Evolutionary conservation across 2,797 vertebrate genomes (phyloP), one percentile per base, ranked within the genome.

Genomic region (Crypturellus tataupa): DNA sequence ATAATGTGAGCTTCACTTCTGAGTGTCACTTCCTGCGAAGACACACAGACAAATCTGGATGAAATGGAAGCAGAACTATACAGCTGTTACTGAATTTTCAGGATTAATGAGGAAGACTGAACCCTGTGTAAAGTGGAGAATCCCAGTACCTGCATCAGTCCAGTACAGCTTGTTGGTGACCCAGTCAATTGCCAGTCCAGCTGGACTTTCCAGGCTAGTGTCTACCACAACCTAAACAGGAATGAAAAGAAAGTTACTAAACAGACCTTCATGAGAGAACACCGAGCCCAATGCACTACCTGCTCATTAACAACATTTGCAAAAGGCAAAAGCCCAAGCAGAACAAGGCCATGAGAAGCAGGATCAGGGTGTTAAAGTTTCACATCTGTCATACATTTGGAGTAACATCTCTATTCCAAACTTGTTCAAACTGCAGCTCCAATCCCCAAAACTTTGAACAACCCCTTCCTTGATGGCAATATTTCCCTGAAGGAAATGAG

Each of bases 181-280:
- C 99, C 99, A 99, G 95, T 99, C 99, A 87, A 99, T 99, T 21
- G 99, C 99, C 95, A 99, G 92, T 92, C 99, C 99, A 37, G 99
- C 99, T 27, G 99, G 99, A 87, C 99, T 99, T 97, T 99, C 99
- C 96, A 99, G 96, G 97, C 99, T 99, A 79, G 99, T 99, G 90
- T 99, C 99, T 93, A 99, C 99, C 85, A 99, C 98, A 96, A 99
- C 98, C 99, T 99, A 95, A 86, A 90, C 51, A 80, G 87, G 93
- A 97, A 95, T 27, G 82, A 95, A 90, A 96, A 56, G 4, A 71
- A 95, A 47, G 40, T 39, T 11, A 6, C 59, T 19, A 69, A 89
- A 71, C 42, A 89, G 44, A 87, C 20, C 31, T 84, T 20, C 37
- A 21, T 5, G 31, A 58, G n/a, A 71, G 46, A 78, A 12, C 23